Percentiles rank a stretch among this genome's conserved stretches.
Evolutionary conservation across 2,888 invertebrate genomes (phyloP).

Genomic region (Spisula solida): DNA sequence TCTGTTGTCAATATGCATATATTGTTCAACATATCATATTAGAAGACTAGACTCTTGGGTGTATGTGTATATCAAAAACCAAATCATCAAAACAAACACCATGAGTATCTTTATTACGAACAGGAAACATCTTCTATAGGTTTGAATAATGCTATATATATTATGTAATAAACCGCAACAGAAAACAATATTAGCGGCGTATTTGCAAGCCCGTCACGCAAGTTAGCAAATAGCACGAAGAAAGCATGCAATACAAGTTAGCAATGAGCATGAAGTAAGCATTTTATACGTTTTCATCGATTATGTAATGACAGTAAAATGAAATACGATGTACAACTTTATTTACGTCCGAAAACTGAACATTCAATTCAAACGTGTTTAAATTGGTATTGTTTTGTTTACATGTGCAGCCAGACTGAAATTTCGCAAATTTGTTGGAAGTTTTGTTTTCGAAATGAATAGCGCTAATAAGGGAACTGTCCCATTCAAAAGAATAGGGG

Average conservation of each 20-base stretch:
- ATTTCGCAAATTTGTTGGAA: too few species aligned
- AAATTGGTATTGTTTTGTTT: too few species aligned
- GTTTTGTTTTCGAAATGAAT: too few species aligned
- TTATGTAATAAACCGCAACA: background rate
- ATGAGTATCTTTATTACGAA: background rate
- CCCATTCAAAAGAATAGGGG: too few species aligned
- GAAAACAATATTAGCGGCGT: background rate
- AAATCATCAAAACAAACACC: background rate
- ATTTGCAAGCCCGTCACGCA: background rate
- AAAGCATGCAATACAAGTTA: background rate
- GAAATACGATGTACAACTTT: background rate
- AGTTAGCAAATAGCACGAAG: background rate
- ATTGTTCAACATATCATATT: background rate
- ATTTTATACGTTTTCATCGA: background rate
- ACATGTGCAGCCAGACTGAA: too few species aligned
- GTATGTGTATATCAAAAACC: background rate
- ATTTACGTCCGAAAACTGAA: background rate
- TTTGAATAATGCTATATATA: constrained; percentile 5
- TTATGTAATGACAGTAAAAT: constrained; percentile 3
- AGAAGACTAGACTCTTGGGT: background rate
- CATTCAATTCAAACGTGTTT: too few species aligned
- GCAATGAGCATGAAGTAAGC: background rate
- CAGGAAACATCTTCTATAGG: background rate
- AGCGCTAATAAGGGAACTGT: too few species aligned
- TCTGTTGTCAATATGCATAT: too few species aligned